These are phyloP conservation scores for Sternotherus odoratus DNA, from an alignment of 2,797 vertebrate genomes.

Conservation along the genomic window DNA sequence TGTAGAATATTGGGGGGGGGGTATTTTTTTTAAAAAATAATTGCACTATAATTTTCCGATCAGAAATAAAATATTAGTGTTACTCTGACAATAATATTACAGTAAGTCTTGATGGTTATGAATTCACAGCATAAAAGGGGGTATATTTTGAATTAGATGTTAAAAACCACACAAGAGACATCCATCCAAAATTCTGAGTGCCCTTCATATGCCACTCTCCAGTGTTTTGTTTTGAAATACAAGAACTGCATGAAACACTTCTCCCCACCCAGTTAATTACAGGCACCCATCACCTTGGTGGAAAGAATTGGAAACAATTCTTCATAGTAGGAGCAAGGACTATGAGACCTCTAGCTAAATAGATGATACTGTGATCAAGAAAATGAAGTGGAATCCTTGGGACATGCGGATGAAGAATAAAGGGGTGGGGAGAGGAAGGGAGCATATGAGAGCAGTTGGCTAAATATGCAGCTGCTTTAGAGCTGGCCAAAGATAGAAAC, in stretches of 20 bases:
- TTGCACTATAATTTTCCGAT: not conserved
- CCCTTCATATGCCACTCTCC: accelerated
- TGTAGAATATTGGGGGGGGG: not conserved
- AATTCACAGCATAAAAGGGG: not conserved
- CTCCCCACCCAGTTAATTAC: not conserved
- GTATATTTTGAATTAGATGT: not conserved
- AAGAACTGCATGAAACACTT: not conserved
- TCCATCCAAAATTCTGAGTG: accelerated
- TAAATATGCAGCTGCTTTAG: not conserved
- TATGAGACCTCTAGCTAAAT: not conserved
- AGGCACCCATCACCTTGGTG: no score
- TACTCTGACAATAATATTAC: not conserved
- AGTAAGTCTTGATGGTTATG: not conserved
- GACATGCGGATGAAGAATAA: not conserved
- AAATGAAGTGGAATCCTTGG: not conserved
- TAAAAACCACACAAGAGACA: not conserved
- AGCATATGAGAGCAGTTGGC: not conserved
- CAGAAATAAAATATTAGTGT: not conserved
- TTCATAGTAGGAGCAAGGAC: not conserved
- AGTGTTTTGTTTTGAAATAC: not conserved
- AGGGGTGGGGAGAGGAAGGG: not conserved
- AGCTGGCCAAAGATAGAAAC: not conserved
- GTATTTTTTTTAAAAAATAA: no score
- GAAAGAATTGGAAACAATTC: not conserved
- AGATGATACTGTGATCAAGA: not conserved